Percentiles rank a stretch among this genome's conserved stretches.
Conservation (phyloP, 2,888 invertebrate genomes). For the Baronia brevicornis region DNA sequence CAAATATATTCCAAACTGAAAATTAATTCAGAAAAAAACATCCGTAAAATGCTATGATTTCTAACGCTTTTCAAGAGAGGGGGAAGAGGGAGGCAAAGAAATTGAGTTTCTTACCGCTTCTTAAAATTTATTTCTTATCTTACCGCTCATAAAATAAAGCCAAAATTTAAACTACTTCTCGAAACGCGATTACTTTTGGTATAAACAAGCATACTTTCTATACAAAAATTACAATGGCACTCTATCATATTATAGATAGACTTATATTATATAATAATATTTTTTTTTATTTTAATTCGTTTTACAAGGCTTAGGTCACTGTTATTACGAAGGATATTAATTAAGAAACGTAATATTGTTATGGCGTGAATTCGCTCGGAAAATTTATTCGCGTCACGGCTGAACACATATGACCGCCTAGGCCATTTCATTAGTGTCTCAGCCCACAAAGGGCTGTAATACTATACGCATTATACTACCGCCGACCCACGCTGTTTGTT, state of each 20-base stretch:
- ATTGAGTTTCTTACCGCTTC: too few relatives aligned
- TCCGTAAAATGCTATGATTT: background rate
- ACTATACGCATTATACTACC: too few relatives aligned
- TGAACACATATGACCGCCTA: background rate
- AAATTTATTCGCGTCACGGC: slow-evolving; percentile 12
- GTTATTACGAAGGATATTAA: slow-evolving; percentile 10
- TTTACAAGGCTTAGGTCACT: background rate
- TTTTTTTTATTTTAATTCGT: background rate
- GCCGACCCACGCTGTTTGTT: too few relatives aligned
- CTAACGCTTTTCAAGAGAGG: too few relatives aligned
- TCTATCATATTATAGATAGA: background rate
- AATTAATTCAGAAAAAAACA: background rate
- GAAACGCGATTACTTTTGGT: too few relatives aligned
- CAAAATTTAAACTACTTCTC: too few relatives aligned
- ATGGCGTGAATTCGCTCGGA: slow-evolving; percentile 5
- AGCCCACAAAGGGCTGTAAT: slow-evolving; percentile 4
- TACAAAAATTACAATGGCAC: background rate
- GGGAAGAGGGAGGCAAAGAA: too few relatives aligned
- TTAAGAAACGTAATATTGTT: slow-evolving; percentile 3
- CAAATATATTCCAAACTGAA: too few relatives aligned
- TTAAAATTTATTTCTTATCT: too few relatives aligned
- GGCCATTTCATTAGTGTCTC: slow-evolving; percentile 4
- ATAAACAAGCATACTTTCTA: too few relatives aligned
- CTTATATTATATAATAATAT: slow-evolving; percentile 3
- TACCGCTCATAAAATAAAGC: too few relatives aligned